Conservation (phyloP, 30 jellyfish, hydroid and myxozoan species). For the Mastigias papua region DNA sequence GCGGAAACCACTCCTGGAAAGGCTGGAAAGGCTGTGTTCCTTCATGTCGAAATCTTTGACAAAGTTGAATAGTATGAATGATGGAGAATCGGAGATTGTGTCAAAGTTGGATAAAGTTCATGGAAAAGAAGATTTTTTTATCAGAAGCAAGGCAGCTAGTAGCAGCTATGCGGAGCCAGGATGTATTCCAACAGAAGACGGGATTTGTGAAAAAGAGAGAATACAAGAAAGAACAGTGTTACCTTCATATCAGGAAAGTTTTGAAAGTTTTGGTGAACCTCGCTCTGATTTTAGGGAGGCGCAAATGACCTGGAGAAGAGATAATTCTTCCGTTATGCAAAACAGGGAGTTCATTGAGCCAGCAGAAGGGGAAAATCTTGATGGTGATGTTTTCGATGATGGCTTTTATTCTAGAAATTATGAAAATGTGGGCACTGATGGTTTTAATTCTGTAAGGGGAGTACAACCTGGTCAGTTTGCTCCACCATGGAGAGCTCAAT, state of each 20-base stretch:
- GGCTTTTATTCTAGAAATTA: neutral
- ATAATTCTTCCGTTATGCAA: neutral
- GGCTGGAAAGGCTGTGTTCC: slow-evolving; percentile 56
- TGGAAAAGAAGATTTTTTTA: slow-evolving; percentile 58
- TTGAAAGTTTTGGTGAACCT: neutral
- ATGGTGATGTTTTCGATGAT: neutral
- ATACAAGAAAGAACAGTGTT: neutral
- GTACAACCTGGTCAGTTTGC: neutral
- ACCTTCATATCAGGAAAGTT: neutral
- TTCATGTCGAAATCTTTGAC: slow-evolving; percentile 73
- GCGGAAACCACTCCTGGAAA: slow-evolving; percentile 53
- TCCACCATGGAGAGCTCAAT: neutral
- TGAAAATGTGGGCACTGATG: neutral
- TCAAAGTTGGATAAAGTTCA: slow-evolving; percentile 33
- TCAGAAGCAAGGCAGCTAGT: slow-evolving; percentile 42
- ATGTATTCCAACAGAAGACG: neutral
- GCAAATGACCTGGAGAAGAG: neutral
- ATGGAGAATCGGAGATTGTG: slow-evolving; percentile 58
- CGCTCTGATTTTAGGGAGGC: neutral
- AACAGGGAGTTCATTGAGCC: neutral
- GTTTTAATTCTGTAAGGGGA: neutral
- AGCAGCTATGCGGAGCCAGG: neutral
- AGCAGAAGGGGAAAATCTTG: neutral
- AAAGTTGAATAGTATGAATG: slow-evolving; percentile 61
- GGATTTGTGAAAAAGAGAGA: neutral